Conservation (phyloP, 2,113 vertebrate genomes). For the Burhinus bistriatus region DNA sequence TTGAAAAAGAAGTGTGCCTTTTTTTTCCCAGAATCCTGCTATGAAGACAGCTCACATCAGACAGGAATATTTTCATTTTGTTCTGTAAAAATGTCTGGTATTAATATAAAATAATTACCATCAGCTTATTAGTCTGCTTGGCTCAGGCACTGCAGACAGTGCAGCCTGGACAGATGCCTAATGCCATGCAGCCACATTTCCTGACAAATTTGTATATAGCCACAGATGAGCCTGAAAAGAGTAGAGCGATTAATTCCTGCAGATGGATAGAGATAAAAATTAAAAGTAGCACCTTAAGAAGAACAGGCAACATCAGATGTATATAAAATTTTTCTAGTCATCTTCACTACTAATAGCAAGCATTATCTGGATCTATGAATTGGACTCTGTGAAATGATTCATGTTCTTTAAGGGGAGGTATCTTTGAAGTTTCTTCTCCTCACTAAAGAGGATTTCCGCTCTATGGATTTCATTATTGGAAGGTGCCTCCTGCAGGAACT, state of each 20-base stretch:
- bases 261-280: not conserved
- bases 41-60: not conserved
- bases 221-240: not conserved
- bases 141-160: not conserved
- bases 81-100: not conserved
- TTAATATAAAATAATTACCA: not conserved
- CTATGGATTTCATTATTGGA: slow-evolving; percentile 12
- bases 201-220: not conserved
- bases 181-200: not conserved
- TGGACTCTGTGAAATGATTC: not conserved
- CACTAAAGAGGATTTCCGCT: slow-evolving; percentile 26
- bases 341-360: not conserved
- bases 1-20: not conserved
- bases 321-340: not conserved
- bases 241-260: not conserved
- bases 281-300: not conserved
- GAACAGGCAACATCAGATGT: not conserved
- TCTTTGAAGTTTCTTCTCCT: slow-evolving; percentile 26
- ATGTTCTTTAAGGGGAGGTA: not conserved
- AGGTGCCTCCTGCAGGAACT: slow-evolving; percentile 23
- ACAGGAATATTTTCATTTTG: not conserved
- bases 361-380: not conserved
- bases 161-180: not conserved
- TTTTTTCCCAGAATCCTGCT: not conserved
- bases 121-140: not conserved